Evolutionary conservation across 2,888 invertebrate species (phyloP), one percentile per base, ranked within the genome.

Genomic region (Rhamnusium bicolor): DNA sequence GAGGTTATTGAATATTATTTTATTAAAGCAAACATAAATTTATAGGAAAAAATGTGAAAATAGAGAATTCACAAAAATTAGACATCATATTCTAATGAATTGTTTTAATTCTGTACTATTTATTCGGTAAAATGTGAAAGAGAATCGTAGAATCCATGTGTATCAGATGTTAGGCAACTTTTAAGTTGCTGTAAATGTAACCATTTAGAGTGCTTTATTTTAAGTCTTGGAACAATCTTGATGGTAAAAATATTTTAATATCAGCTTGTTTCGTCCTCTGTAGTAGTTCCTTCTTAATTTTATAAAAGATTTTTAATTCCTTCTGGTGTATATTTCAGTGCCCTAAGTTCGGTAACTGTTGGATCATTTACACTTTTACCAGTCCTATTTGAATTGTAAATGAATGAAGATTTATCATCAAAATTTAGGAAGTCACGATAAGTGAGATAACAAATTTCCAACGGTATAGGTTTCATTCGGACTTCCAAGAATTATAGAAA

Each of bases 61-160:
- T 4, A 24, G 18, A 56, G 19, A 19, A 21, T 18, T 19, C 24
- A 56, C 18, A 19, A 56, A 56, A 56, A 18, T 12, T 56, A 16
- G 16, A 51, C 3, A 51, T 51, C 18, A 14, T 16, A 8, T 14
- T 61, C 4, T 19, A 29, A 14, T 40, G 21, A 5, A 2, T n/a
- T 8, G 2, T 46, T 46, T 10, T 46, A 46, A 46, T 5, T 32
- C 2, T 6, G 19, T 58, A 19, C 6, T 32, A 16, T 49, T 49
- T 65, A 65, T 51, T 65, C 65, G 3, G 21, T 51, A 51, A 32
- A 65, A 53, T 65, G 65, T 65, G 65, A 27, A 65, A 65, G 53
- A 51, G 65, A 65, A 65, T 65, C 65, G 53, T 65, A 65, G 27
- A 65, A 65, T 49, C 51, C 56, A 65, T 65, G 65, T 7, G 65